Base-by-base conservation (phyloP, 37 sponge, comb jelly and placozoan species). In the Spongilla lacustris region DNA sequence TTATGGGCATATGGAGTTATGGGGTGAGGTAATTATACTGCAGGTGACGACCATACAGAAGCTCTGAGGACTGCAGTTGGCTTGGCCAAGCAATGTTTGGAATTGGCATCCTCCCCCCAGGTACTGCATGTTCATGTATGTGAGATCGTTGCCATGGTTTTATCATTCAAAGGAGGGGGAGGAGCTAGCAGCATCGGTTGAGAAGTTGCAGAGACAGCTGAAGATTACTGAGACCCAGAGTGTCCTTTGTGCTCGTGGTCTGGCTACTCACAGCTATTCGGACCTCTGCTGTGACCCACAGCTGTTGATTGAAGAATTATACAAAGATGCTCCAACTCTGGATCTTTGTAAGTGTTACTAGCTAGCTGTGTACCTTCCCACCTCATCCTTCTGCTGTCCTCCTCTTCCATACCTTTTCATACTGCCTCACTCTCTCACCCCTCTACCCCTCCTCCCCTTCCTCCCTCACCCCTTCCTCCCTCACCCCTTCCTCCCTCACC, bases 141-240 rank as follows among this genome's bases (percentile, higher is more conserved):
- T 6, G 3, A 41, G 3, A 6, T 41, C 6, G 41, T 41, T 6
- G 6, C 41, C 41, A 41, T 41, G 41, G 6, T 6, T 41, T 3
- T 41, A 41, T 41, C 6, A 6, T 9, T 6, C 41, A 41, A 6
- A 41, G 21, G 21, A 14, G n/a, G 33, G 38, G 46, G 76, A 84
- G 29, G 76, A 58, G 27, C n/a, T 75, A n/a, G 34, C 35, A 26
- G 74, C 38, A 46, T 69, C 79, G 14, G 34, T 26, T 29, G 74
- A 70, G 69, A 79, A 50, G 58, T 75, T 84, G 41, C 36, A 79
- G 32, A 72, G 22, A 67, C n/a, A 74, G 90, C 75, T 74, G 27
- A 4, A 32, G 67, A 71, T 73, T 21, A 66, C 26, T 5, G 85
- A 79, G 80, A 86, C 86, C 13, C 73, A 79, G 8, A 5, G 72